These are phyloP conservation scores for Triplophysa dalaica DNA, from an alignment of 2,113 vertebrate species.

Conservation along the genomic window DNA sequence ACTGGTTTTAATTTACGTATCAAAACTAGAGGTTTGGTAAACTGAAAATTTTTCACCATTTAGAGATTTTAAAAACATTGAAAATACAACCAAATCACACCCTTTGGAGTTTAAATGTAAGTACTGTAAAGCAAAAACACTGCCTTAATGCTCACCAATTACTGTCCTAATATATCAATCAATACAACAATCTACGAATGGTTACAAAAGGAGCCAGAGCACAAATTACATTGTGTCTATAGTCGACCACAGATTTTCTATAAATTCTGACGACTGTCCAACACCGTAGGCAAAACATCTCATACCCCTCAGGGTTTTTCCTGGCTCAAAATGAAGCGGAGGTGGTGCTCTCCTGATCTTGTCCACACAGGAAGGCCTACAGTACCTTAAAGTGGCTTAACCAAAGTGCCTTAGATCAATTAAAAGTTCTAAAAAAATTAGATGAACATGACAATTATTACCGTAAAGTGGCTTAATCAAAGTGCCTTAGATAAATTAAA, in stretches of 20 bases:
- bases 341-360: too few species aligned
- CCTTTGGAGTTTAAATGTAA: background rate
- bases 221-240: background rate
- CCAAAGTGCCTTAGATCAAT: too few species aligned
- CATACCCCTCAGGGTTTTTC: background rate
- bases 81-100: background rate
- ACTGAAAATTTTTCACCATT: too few species aligned
- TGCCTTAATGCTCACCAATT: background rate
- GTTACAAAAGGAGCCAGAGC: background rate
- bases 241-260: background rate
- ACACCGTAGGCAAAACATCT: background rate
- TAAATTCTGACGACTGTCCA: background rate
- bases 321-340: too few species aligned
- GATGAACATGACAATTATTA: too few species aligned
- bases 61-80: background rate
- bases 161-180: constrained; percentile 2
- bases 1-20: background rate
- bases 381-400: too few species aligned
- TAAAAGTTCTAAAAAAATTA: too few species aligned
- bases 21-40: background rate
- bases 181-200: background rate
- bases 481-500: too few species aligned
- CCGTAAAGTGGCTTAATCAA: too few species aligned
- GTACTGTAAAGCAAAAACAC: background rate
- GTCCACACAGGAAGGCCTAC: too few species aligned